Base-by-base conservation (phyloP, 2,797 vertebrate genomes). In the Cryptoprocta ferox region DNA sequence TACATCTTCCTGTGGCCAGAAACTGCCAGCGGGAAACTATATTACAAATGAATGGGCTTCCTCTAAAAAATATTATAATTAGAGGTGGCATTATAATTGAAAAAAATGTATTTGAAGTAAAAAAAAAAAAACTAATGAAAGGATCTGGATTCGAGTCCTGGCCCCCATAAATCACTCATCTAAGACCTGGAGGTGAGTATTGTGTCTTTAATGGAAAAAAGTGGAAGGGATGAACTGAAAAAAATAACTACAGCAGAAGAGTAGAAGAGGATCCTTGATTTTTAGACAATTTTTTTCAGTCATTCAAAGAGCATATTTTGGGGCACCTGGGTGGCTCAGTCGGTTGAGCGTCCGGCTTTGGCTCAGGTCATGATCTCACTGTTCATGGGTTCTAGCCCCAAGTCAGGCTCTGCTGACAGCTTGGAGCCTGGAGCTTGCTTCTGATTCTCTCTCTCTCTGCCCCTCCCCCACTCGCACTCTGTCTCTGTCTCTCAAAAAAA, bases 121-220 rank as follows among this genome's bases (percentile, higher is more conserved):
- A 82, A 80, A 85, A 61, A 59, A 12, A n/a, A 45, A 82, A 84
- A 85, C 59, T 12, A 73, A 53, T 65, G n/a, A 59, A 94, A 96
- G 78, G 6, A 85, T 61, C 9, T 78, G 6, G 26, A 89, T 59
- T 63, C 2, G 18, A 71, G 8, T 48, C 2, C 21, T 63, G 3
- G 5, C 73, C 65, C 65, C 32, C 21, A 28, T 53, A 73, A 86
- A 37, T 96, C 35, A 48, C 3, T 28, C 5, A 3, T 42, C 0
- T 35, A 7, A 48, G 2, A 5, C 63, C 28, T 82, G 63, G 45
- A 83, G 61, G 11, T 73, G 8, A 89, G 10, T 5, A 39, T 21
- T 66, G 4, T 26, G 7, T 35, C 15, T 61, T 89, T n/a, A 30
- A 0, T 26, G 6, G 50, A 71, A 88, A 91, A 13, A 35, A 6